Percentiles rank a stretch among this genome's conserved stretches.
These are phyloP conservation scores for Cheilinus undulatus DNA, from an alignment of 2,113 vertebrate species.

Conservation along the genomic window DNA sequence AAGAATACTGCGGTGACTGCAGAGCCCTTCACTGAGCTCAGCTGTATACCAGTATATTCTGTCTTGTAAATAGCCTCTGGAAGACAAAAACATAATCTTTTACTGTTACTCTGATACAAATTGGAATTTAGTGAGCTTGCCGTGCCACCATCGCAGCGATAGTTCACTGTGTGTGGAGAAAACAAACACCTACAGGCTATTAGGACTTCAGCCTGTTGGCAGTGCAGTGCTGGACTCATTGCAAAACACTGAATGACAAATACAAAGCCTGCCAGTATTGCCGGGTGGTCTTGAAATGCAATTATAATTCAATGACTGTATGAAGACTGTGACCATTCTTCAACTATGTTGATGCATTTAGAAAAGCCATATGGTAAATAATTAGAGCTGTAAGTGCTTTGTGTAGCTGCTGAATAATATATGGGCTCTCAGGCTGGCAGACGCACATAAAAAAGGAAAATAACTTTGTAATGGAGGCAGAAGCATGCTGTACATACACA, in stretches of 20 bases:
- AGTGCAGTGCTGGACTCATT: conserved; percentile 4
- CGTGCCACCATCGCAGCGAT: background rate
- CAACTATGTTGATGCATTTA: conserved; percentile 16
- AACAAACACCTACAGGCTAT: conserved; percentile 29
- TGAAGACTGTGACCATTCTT: conserved; percentile 14
- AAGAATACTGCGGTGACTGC: background rate
- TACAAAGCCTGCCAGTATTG: conserved; percentile 28
- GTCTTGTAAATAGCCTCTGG: background rate
- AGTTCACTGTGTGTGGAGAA: conserved; percentile 20
- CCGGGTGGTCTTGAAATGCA: conserved; percentile 30
- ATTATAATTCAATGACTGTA: conserved; percentile 10
- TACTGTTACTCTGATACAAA: background rate
- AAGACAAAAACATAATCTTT: background rate
- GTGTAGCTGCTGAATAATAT: conserved; percentile 41
- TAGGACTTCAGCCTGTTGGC: conserved; percentile 31
- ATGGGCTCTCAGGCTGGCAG: conserved; percentile 16
- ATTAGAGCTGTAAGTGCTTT: conserved; percentile 35
- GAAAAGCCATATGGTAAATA: conserved; percentile 41
- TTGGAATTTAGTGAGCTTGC: background rate
- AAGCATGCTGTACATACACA: background rate
- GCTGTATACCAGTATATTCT: background rate
- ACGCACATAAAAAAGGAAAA: conserved; percentile 4
- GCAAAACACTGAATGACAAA: conserved; percentile 45
- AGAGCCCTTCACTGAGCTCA: background rate
- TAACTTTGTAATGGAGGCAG: background rate